Percentiles rank a stretch among this genome's conserved stretches.
These are phyloP conservation scores for Pasiphila rectangulata DNA, from an alignment of 2,888 invertebrate genomes.

Conservation along the genomic window DNA sequence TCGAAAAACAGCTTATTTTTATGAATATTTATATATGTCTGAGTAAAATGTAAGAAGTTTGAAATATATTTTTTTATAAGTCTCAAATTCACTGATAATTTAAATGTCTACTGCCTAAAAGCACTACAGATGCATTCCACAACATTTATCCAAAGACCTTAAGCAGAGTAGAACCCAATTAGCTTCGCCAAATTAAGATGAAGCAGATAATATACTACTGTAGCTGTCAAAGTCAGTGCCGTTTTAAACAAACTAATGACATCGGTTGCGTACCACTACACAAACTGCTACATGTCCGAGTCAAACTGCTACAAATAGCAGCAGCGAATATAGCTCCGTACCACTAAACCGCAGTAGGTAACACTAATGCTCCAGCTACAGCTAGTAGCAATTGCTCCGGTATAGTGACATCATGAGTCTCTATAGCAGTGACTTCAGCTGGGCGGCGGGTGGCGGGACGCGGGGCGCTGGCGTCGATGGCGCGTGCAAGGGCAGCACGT, in stretches of 20 bases:
- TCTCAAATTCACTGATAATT: too few relatives aligned
- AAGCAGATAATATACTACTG: too few relatives aligned
- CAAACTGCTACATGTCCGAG: constrained; percentile 1
- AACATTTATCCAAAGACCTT: too few relatives aligned
- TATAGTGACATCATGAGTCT: neutral
- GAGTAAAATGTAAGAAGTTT: too few relatives aligned
- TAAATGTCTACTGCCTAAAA: too few relatives aligned
- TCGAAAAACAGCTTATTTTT: neutral
- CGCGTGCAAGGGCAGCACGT: constrained; percentile 83
- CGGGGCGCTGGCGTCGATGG: constrained; percentile 73
- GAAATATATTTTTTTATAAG: too few relatives aligned
- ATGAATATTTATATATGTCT: neutral
- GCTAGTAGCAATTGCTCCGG: neutral
- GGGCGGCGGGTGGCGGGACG: constrained; percentile 44
- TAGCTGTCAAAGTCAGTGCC: too few relatives aligned
- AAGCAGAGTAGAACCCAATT: too few relatives aligned
- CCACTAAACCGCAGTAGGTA: neutral
- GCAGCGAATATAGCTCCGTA: neutral
- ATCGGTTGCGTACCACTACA: constrained; percentile 2
- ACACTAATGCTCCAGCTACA: neutral
- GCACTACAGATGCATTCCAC: too few relatives aligned
- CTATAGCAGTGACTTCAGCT: constrained; percentile 43
- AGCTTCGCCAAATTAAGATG: too few relatives aligned
- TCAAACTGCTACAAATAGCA: neutral
- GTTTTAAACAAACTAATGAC: neutral